phyloP scores from a whole-genome alignment of 1,140 invertebrate genomes.

The Cydia strobilella region DNA sequence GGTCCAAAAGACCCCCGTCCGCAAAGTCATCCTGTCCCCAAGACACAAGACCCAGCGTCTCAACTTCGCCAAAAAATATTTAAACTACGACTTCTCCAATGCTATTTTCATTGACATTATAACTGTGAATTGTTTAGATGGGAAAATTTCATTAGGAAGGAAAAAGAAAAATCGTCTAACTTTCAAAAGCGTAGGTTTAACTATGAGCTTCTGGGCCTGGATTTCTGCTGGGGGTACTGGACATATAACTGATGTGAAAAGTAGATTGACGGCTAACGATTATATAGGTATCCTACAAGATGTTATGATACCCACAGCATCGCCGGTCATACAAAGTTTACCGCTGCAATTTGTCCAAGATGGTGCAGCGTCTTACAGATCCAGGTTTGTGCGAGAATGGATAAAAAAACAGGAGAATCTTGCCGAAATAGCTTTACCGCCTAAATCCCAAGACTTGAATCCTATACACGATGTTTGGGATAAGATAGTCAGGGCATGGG shows the following conservation, averaged over 20 bases:
- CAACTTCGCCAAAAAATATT: background rate
- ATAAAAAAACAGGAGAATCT: constrained; percentile 4
- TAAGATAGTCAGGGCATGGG: background rate
- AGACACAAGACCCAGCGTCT: background rate
- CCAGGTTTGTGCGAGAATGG: constrained; percentile 6
- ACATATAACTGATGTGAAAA: background rate
- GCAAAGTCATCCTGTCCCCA: background rate
- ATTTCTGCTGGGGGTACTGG: background rate
- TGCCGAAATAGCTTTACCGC: background rate
- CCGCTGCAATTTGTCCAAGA: background rate
- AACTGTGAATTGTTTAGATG: background rate
- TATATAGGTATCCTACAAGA: background rate
- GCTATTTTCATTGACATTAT: background rate
- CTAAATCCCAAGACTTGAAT: background rate
- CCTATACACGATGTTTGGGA: constrained; percentile 2
- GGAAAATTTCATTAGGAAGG: background rate
- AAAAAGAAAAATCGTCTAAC: background rate
- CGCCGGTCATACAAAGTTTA: background rate
- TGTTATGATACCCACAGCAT: background rate
- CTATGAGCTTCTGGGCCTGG: background rate
- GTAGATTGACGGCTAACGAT: background rate
- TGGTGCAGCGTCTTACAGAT: background rate
- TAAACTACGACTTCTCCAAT: constrained; percentile 7
- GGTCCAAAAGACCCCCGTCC: background rate
- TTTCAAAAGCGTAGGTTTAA: background rate